Conservation (phyloP, 2,797 vertebrate species). For the Cygnus olor region DNA sequence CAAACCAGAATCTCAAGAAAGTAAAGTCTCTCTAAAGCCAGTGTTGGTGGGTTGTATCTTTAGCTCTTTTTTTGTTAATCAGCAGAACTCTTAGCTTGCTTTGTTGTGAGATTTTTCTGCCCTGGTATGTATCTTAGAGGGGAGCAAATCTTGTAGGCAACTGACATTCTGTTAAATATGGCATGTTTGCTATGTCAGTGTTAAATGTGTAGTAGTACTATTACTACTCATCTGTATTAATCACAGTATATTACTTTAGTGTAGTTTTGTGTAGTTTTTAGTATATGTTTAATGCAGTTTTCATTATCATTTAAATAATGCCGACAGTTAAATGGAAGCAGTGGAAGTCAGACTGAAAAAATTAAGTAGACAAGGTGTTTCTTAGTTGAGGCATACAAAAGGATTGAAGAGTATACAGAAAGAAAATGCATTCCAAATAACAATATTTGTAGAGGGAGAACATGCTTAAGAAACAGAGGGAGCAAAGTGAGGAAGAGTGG, state of each 20-base stretch:
- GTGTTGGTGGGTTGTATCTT: background rate
- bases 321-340: background rate
- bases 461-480: background rate
- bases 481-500: background rate
- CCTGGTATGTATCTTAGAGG: background rate
- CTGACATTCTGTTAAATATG: background rate
- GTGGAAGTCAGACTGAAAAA: background rate
- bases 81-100: background rate
- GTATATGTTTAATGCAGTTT: background rate
- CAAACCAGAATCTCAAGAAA: background rate
- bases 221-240: background rate
- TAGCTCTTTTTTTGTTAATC: background rate
- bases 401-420: background rate
- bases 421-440: background rate
- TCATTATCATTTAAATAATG: background rate
- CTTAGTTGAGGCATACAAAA: background rate
- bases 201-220: background rate
- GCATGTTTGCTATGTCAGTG: background rate
- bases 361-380: background rate
- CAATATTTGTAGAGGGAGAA: background rate
- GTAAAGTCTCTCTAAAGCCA: background rate
- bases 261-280: background rate
- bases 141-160: background rate
- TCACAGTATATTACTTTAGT: background rate
- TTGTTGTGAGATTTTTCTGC: background rate